Evolutionary conservation across 2,888 invertebrate genomes (phyloP).

Genomic region (Hymenopus coronatus): DNA sequence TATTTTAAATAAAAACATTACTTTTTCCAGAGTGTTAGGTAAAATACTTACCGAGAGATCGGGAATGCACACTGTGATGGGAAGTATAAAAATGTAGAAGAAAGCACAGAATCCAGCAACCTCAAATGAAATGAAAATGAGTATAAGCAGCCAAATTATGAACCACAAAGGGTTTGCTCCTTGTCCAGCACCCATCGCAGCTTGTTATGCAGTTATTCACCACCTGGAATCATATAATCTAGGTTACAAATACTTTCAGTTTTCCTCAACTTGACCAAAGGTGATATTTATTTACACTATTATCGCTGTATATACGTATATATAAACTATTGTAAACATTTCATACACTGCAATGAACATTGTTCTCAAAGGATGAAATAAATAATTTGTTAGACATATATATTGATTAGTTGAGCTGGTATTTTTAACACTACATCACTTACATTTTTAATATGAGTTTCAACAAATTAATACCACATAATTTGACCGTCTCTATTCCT

Average conservation of each 20-base stretch:
- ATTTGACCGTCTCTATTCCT: too few relatives aligned
- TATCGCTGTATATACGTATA: too few relatives aligned
- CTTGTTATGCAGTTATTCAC: neutral
- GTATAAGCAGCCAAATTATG: constrained; percentile 67
- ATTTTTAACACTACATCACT: too few relatives aligned
- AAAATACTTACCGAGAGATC: constrained; percentile 61
- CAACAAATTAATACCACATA: too few relatives aligned
- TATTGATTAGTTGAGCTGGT: too few relatives aligned
- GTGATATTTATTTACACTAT: too few relatives aligned
- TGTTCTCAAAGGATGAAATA: too few relatives aligned
- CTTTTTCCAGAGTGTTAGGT: neutral
- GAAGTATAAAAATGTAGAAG: constrained; percentile 65
- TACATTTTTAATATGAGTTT: too few relatives aligned
- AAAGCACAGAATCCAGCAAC: constrained; percentile 66
- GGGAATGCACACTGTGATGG: constrained; percentile 67
- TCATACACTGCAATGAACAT: too few relatives aligned
- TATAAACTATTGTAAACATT: too few relatives aligned
- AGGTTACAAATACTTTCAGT: neutral
- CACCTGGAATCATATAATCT: neutral
- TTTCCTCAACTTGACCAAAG: neutral
- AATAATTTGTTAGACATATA: too few relatives aligned
- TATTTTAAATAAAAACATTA: too few relatives aligned
- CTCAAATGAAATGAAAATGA: constrained; percentile 65
- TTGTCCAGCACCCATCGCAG: constrained; percentile 2
- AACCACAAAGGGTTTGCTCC: constrained; percentile 59